Conservation (phyloP, 2,888 invertebrate genomes). For the Xylocampa areola region DNA sequence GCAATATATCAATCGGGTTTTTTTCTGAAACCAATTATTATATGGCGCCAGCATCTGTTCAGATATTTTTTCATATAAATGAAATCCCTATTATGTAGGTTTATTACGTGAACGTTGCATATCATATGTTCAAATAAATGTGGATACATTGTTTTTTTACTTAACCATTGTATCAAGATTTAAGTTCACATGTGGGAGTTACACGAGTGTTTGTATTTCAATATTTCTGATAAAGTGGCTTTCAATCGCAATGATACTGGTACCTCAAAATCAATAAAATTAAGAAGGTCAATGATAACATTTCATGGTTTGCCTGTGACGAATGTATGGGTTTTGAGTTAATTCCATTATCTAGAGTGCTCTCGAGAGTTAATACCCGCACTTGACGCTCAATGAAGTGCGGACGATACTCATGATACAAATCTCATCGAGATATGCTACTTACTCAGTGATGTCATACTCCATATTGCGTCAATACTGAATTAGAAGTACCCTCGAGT, state of each 20-base stretch:
- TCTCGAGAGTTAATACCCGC: slow-evolving; percentile 84
- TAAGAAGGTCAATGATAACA: slow-evolving; percentile 63
- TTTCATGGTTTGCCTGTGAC: slow-evolving; percentile 64
- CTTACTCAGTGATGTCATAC: slow-evolving; percentile 77
- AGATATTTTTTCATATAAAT: slow-evolving; percentile 23
- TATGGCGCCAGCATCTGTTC: slow-evolving; percentile 48
- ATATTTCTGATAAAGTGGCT: slow-evolving; percentile 37
- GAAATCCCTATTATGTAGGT: slow-evolving; percentile 27
- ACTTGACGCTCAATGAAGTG: slow-evolving; percentile 76
- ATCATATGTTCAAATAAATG: slow-evolving; percentile 19
- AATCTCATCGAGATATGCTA: slow-evolving; percentile 67
- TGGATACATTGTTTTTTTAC: neutral
- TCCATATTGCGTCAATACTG: slow-evolving; percentile 70
- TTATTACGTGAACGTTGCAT: slow-evolving; percentile 26
- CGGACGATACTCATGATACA: slow-evolving; percentile 69
- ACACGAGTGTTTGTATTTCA: slow-evolving; percentile 9
- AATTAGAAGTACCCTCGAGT: slow-evolving; percentile 12
- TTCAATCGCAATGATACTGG: slow-evolving; percentile 21
- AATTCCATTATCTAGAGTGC: slow-evolving; percentile 88
- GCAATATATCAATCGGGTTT: slow-evolving; percentile 50
- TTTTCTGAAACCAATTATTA: slow-evolving; percentile 53
- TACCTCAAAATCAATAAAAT: slow-evolving; percentile 52
- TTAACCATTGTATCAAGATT: slow-evolving; percentile 9
- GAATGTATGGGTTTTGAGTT: slow-evolving; percentile 72
- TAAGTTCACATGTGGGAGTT: slow-evolving; percentile 29